These are phyloP conservation scores for Aphis craccivora DNA, from an alignment of 1,140 invertebrate genomes.

Conservation along the genomic window DNA sequence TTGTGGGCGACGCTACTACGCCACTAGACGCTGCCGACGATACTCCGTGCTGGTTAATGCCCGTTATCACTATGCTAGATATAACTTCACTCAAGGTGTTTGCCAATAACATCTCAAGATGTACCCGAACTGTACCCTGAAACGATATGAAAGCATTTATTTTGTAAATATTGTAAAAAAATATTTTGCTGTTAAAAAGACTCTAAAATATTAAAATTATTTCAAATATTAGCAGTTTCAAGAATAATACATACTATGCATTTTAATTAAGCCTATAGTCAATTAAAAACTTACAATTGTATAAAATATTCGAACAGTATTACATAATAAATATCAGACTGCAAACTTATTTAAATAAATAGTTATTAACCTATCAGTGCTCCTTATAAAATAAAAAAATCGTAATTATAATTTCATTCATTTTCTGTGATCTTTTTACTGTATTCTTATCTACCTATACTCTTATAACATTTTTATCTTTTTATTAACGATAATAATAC, in stretches of 20 bases:
- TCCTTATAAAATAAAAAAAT: too few relatives aligned
- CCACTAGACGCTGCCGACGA: conserved; percentile 67
- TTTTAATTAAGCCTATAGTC: neutral
- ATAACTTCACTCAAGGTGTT: conserved; percentile 77
- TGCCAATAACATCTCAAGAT: conserved; percentile 79
- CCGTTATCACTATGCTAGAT: conserved; percentile 59
- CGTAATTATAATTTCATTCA: too few relatives aligned
- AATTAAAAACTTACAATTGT: neutral
- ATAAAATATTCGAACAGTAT: neutral
- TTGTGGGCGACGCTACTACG: conserved; percentile 57
- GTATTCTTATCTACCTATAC: too few relatives aligned
- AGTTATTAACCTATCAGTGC: too few relatives aligned
- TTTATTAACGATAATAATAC: too few relatives aligned
- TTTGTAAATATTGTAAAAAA: neutral
- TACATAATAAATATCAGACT: neutral
- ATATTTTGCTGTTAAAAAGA: neutral
- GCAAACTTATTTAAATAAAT: too few relatives aligned
- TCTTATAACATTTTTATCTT: too few relatives aligned
- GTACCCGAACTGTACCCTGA: conserved; percentile 70
- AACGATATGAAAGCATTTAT: conserved; percentile 11
- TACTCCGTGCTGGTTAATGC: conserved; percentile 58
- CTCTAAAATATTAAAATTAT: neutral
- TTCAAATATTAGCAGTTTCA: neutral
- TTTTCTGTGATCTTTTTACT: too few relatives aligned
- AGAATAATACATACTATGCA: neutral